Conservation (phyloP, 2,797 vertebrate genomes). For the Arrhamphus sclerolepis region DNA sequence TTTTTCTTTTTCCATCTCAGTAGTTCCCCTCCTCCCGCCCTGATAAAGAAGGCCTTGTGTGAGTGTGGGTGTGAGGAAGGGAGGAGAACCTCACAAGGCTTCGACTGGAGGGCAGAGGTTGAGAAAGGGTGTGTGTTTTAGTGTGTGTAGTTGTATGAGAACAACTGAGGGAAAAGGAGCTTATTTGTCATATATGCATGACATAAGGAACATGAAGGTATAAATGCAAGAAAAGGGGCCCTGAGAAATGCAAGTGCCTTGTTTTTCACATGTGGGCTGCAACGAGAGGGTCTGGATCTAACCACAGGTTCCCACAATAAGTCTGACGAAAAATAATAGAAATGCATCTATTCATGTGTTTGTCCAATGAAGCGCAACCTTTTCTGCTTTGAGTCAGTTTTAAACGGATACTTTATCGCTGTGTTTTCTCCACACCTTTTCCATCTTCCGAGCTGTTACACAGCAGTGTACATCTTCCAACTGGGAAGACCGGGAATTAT, state of each 20-base stretch:
- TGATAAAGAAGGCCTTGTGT: conserved; percentile 75
- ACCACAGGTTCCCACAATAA: not conserved
- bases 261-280: not conserved
- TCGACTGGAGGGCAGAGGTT: conserved; percentile 64
- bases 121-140: conserved; percentile 47
- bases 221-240: not conserved
- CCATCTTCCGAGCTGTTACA: no score
- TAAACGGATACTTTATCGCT: no score
- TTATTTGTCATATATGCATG: conserved; percentile 14
- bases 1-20: conserved; percentile 51
- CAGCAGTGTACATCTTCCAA: no score
- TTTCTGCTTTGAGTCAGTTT: no score
- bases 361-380: not conserved
- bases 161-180: conserved; percentile 8
- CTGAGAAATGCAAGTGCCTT: not conserved
- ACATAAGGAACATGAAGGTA: conserved; percentile 5
- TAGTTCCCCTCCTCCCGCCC: conserved; percentile 55
- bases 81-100: conserved; percentile 62
- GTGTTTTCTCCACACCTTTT: no score
- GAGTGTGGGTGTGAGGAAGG: conserved; percentile 69
- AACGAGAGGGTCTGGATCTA: not conserved
- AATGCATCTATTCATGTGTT: not conserved
- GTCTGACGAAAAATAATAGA: not conserved
- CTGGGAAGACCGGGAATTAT: no score
- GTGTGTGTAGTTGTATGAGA: conserved; percentile 30